Percentiles rank a stretch among this genome's conserved stretches.
These are phyloP conservation scores for Fragum fragum DNA, from an alignment of 2,888 invertebrate species.

Conservation along the genomic window DNA sequence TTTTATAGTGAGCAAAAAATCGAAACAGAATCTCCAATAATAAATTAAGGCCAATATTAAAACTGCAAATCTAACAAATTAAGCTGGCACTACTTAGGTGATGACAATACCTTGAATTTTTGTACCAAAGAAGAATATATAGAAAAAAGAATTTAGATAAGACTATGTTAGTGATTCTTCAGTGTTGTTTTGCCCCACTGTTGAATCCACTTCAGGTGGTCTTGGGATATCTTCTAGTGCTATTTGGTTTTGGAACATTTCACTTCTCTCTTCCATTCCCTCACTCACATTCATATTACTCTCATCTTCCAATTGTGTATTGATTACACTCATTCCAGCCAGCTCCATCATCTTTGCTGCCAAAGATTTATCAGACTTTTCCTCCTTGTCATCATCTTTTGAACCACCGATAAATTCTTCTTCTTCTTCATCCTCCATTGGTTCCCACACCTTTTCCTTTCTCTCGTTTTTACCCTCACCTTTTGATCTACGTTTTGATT, in stretches of 20 bases:
- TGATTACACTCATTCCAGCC: conserved; percentile 54
- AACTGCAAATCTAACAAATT: too few relatives aligned
- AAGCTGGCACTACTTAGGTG: too few relatives aligned
- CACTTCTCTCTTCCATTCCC: neutral
- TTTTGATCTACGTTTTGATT: conserved; percentile 50
- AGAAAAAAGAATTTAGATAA: too few relatives aligned
- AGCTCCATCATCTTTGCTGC: conserved; percentile 57
- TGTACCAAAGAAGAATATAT: too few relatives aligned
- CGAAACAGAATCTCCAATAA: too few relatives aligned
- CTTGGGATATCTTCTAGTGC: conserved; percentile 32
- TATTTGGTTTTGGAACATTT: conserved; percentile 19
- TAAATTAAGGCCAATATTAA: too few relatives aligned
- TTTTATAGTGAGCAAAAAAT: too few relatives aligned
- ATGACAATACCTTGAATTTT: too few relatives aligned
- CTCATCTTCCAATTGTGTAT: conserved; percentile 40
- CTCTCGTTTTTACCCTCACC: conserved; percentile 62
- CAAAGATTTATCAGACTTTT: conserved; percentile 36
- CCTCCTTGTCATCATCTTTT: conserved; percentile 43
- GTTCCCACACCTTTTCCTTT: conserved; percentile 65
- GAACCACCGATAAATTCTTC: conserved; percentile 65
- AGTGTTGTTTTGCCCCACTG: neutral
- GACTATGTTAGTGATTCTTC: neutral
- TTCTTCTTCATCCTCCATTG: conserved; percentile 70
- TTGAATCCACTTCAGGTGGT: conserved; percentile 26
- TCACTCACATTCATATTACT: conserved; percentile 34